Conservation (phyloP, 2,113 vertebrate genomes). For the Pionites leucogaster region DNA sequence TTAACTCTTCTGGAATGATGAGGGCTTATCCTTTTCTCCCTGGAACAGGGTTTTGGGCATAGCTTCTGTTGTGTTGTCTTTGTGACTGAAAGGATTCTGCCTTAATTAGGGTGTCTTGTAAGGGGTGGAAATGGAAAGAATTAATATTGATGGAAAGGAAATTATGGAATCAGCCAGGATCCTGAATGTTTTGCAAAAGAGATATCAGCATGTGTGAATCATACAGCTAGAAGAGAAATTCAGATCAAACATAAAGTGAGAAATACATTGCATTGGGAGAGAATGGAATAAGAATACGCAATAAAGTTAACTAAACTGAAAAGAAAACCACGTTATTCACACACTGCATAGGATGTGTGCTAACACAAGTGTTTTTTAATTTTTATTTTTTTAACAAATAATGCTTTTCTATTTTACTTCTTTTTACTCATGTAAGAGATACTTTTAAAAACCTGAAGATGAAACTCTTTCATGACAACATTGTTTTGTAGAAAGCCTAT, state of each 20-base stretch:
- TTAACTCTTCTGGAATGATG: neutral
- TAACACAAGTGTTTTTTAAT: neutral
- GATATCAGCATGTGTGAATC: neutral
- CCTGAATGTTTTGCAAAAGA: neutral
- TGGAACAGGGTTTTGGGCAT: neutral
- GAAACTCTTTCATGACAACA: neutral
- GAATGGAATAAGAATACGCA: neutral
- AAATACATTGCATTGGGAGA: neutral
- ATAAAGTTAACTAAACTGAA: neutral
- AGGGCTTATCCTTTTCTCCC: neutral
- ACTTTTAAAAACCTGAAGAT: neutral
- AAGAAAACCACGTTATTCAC: neutral
- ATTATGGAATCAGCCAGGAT: neutral
- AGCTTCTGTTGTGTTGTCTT: neutral
- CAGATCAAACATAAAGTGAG: neutral
- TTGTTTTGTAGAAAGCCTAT: neutral
- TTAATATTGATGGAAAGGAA: neutral
- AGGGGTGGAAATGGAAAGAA: neutral
- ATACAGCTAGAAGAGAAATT: conserved; percentile 2
- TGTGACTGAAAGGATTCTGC: neutral
- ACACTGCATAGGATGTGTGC: neutral
- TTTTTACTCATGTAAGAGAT: neutral
- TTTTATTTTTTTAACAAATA: neutral
- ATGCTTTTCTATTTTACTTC: neutral
- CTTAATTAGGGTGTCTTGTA: neutral